Conservation (phyloP, 35 echinoderm and acorn worm species). For the Hemicentrotus pulcherrimus region DNA sequence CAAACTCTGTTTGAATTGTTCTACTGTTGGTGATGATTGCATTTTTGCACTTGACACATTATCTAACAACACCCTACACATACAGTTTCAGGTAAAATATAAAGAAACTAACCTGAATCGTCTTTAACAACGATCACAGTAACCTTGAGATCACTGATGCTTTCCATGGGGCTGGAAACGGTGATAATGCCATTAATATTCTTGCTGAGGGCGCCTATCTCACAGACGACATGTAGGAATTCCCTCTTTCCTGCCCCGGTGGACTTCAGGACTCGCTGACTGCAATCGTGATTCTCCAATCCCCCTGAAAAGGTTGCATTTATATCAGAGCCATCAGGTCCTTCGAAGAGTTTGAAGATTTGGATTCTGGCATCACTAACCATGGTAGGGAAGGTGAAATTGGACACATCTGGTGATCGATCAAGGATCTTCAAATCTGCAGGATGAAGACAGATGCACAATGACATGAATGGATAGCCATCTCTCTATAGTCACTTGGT, state of each 20-base stretch:
- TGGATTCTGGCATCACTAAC: background rate
- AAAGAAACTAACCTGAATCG: background rate
- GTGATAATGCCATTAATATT: background rate
- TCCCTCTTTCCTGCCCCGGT: background rate
- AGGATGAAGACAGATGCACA: background rate
- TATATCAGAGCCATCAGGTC: background rate
- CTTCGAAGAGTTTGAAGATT: background rate
- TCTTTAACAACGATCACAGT: background rate
- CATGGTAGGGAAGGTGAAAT: background rate
- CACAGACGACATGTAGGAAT: background rate
- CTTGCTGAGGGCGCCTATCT: background rate
- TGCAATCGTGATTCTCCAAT: background rate
- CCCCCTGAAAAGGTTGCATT: background rate
- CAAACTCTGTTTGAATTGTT: too few species aligned
- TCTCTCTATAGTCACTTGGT: too few species aligned
- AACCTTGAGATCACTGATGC: background rate
- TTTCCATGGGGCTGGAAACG: background rate
- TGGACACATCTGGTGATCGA: background rate
- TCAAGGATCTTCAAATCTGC: background rate
- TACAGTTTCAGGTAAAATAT: background rate
- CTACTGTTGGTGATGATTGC: too few species aligned
- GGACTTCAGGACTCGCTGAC: background rate
- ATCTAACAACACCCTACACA: background rate
- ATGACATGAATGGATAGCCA: background rate
- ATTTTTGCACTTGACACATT: background rate